Evolutionary conservation across 2,888 invertebrate species (phyloP), one percentile per base, ranked within the genome.

Genomic region (Phoenoteleia sp.): DNA sequence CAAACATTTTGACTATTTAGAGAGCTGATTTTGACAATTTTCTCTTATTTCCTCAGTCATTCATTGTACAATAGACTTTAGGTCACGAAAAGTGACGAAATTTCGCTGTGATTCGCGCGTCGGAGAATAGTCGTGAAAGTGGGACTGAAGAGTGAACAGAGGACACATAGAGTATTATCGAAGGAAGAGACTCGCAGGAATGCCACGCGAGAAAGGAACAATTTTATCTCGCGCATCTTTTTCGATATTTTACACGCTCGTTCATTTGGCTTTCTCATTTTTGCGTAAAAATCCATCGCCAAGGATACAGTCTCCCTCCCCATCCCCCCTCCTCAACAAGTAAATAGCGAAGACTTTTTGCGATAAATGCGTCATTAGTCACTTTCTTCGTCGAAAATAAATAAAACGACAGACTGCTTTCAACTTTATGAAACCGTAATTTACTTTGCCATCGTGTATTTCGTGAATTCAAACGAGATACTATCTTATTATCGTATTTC

Each of bases 91-190:
- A 67, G 77, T 82, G 64, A 77, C 82, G 72, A 82, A 64, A 69
- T 77, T 82, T 77, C 66, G 49, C 58, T 66, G 71, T 64, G 66
- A 72, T 82, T 72, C 66, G 75, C 67, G 60, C 81, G 62, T 75
- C 54, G 42, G 58, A 36, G 66, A 80, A 84, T 76, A 74, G 84
- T 80, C 84, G 71, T 64, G 80, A 80, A 84, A 84, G 83, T 84
- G 75, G 79, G 79, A 84, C 79, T 84, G 79, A 84, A 84, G 83
- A 79, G 79, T 74, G 83, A 84, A 75, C 81, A 83, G 71, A 82
- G 81, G 85, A 85, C 85, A 81, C 72, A 62, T 60, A 60, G n/a
- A n/a, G 82, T 79, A 84, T 81, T 87, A 81, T 81, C 72, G 74
- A 54, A 60, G 60, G 64, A 64, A 64, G 74, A 82, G 71, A 49